Conservation (phyloP, 2,797 vertebrate genomes). For the Acrossocheilus fasciatus region DNA sequence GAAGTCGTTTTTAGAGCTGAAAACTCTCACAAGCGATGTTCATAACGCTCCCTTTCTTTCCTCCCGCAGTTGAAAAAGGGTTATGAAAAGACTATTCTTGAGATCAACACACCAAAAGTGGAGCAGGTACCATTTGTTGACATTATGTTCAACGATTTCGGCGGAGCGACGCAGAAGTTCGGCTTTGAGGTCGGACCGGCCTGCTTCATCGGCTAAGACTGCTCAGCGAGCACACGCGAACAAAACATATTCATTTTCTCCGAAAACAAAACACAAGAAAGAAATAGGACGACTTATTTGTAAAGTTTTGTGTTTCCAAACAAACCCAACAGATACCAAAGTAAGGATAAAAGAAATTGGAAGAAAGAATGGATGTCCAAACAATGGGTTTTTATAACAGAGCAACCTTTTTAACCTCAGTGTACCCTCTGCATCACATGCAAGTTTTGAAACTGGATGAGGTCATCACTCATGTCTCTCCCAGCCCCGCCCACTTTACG, state of each 20-base stretch:
- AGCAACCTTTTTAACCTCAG: conserved; percentile 96
- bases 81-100: conserved; percentile 96
- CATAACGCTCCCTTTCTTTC: not conserved
- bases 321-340: conserved; percentile 72
- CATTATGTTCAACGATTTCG: conserved; percentile 99
- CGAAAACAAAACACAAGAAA: conserved; percentile 74
- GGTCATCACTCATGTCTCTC: conserved; percentile 63
- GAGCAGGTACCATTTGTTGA: conserved; percentile 97
- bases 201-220: conserved; percentile 97
- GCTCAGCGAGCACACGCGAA: conserved; percentile 69
- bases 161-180: conserved; percentile 95
- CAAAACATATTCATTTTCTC: conserved; percentile 73
- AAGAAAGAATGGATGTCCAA: conserved; percentile 70
- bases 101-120: conserved; percentile 96
- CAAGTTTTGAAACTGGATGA: conserved; percentile 92
- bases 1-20: not conserved
- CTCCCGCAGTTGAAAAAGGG: conserved; percentile 89
- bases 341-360: conserved; percentile 76
- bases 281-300: conserved; percentile 73
- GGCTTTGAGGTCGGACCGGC: conserved; percentile 99
- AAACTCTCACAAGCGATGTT: not conserved
- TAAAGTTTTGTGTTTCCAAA: conserved; percentile 79
- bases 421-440: conserved; percentile 88
- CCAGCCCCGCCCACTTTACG: conserved; percentile 34
- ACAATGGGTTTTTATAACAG: conserved; percentile 69